A percentile compares a stretch with the other conserved stretches of the same genome.
Conservation (phyloP, 2,888 invertebrate genomes). For the Iphiclides podalirius region DNA sequence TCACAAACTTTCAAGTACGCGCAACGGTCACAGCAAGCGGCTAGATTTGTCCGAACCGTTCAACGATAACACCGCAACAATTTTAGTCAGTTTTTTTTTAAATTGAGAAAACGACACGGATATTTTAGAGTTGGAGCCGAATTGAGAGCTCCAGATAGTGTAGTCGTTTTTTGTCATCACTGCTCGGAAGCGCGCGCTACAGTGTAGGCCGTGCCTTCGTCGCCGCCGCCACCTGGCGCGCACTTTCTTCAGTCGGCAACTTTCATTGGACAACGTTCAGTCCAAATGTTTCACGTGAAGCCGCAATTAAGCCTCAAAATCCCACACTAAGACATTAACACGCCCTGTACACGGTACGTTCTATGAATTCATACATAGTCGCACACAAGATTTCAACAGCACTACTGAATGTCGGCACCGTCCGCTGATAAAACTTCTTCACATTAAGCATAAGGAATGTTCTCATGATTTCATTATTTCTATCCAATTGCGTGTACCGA, state of each 20-base stretch:
- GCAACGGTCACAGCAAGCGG: no score
- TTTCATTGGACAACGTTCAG: slow-evolving; percentile 48
- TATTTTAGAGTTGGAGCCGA: slow-evolving; percentile 7
- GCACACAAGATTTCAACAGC: no score
- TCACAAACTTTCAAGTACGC: slow-evolving; percentile 6
- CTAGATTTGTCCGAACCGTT: no score
- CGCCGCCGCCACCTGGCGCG: slow-evolving; percentile 31
- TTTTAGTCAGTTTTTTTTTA: no score
- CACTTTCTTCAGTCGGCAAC: slow-evolving; percentile 57
- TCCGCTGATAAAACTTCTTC: background rate
- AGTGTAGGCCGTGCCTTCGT: no score
- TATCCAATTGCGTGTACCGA: slow-evolving; percentile 14
- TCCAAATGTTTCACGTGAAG: slow-evolving; percentile 28
- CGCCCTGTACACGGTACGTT: no score
- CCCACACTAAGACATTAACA: slow-evolving; percentile 4
- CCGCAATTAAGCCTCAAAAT: slow-evolving; percentile 14
- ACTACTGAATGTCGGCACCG: background rate
- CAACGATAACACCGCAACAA: no score
- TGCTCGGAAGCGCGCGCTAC: slow-evolving; percentile 46
- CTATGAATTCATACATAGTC: no score
- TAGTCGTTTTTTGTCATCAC: slow-evolving; percentile 43
- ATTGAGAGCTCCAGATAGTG: slow-evolving; percentile 16
- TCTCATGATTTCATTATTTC: slow-evolving; percentile 16
- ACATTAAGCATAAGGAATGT: slow-evolving; percentile 1
- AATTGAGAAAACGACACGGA: background rate